Base-by-base conservation (phyloP, 2,797 vertebrate species). In the Myotis daubentonii region DNA sequence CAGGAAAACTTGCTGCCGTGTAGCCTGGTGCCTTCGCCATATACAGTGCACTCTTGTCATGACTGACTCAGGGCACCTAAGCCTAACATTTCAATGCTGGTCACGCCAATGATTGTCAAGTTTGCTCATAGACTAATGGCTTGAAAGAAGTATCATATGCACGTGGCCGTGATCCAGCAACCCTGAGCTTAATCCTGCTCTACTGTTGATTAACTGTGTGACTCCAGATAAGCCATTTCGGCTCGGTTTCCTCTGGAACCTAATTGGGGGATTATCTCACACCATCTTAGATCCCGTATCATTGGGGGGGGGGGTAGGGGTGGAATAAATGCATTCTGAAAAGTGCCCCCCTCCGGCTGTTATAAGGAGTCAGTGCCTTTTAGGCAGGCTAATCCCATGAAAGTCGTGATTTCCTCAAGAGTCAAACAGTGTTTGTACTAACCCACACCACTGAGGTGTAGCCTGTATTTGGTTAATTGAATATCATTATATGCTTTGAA, bases 231-330 rank as follows among this genome's bases (percentile, higher is more conserved):
- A 97, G 85, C 88, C 90, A 87, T 96, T 97, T 92, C 88, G 89
- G 93, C 95, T 91, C 90, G 41, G 85, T 94, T 96, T 96, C 85
- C 92, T 97, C 55, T 0, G 0, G 90, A 94, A 91, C 86, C 80
- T 96, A 96, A 95, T 95, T 97, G 95, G 83, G 44, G 94, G 96
- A 97, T 97, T 97, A 97, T 95, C 95, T 97, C 66, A 25, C 28
- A 68, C 74, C 41, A 49, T 89, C 92, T 91, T 86, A 94, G 87
- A 95, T 96, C 86, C 71, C 33, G 10, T 81, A 83, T 90, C 86
- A 84, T 93, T 79, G 94, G 36, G 33, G 75, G 78, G 94, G 36
- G 33, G 75, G 78, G 30, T 30, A 41, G 30, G 70, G 53, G 60
- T 88, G 51, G 85, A 95, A 88, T 81, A 57, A 89, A 49, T 12